Conservation (phyloP, 64 coral and sea anemone genomes). For the Hydrozoanthus tunicans region DNA sequence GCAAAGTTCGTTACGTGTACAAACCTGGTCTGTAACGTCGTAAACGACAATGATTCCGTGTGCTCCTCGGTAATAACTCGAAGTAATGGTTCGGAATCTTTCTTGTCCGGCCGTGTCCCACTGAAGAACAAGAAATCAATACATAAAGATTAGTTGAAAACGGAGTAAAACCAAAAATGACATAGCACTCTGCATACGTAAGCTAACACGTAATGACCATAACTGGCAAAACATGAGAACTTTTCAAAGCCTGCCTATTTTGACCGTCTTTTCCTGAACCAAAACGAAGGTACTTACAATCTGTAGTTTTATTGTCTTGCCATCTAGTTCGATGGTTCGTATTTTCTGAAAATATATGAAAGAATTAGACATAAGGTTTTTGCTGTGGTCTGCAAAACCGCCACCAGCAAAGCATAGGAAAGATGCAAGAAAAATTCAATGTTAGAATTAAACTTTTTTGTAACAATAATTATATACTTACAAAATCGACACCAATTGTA, state of each 20-base stretch:
- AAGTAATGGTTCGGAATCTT: slow-evolving; percentile 94
- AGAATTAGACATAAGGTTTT: slow-evolving; percentile 28
- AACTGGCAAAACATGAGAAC: slow-evolving; percentile 48
- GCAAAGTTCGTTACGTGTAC: slow-evolving; percentile 51
- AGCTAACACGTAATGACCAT: slow-evolving; percentile 54
- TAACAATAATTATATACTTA: slow-evolving; percentile 77
- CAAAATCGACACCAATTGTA: slow-evolving; percentile 99
- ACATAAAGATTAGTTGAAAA: slow-evolving; percentile 37
- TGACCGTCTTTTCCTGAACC: not conserved
- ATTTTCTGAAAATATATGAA: slow-evolving; percentile 82
- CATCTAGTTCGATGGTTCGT: slow-evolving; percentile 99
- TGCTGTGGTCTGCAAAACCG: slow-evolving; percentile 10
- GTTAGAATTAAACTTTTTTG: slow-evolving; percentile 32
- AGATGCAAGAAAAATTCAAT: slow-evolving; percentile 42
- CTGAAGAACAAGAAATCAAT: slow-evolving; percentile 63
- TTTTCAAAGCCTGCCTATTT: not conserved
- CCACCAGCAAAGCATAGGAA: slow-evolving; percentile 11
- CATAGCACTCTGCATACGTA: slow-evolving; percentile 54
- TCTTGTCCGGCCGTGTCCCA: slow-evolving; percentile 98
- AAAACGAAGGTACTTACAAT: slow-evolving; percentile 81
- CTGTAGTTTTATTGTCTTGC: slow-evolving; percentile 99
- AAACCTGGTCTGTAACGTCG: slow-evolving; percentile 97
- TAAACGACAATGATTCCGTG: slow-evolving; percentile 96
- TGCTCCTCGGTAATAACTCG: slow-evolving; percentile 92
- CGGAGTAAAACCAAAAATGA: slow-evolving; percentile 31